Evolutionary conservation across 2,113 vertebrate species (phyloP).

Genomic region (Catharus bicknelli): DNA sequence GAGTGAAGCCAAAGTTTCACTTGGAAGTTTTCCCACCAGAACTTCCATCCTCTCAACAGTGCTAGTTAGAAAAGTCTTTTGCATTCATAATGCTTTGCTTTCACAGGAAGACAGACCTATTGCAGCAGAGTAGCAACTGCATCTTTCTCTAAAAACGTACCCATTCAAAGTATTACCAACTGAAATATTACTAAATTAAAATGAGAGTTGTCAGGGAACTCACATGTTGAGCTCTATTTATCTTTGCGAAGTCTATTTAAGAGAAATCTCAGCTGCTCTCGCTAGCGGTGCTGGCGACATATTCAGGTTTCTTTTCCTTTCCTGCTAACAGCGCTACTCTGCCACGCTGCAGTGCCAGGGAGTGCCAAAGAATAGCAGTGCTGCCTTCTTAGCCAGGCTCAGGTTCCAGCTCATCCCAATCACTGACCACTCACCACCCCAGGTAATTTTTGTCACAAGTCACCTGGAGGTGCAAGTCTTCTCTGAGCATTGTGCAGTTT

Average conservation of each 20-base stretch:
- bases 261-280: not conserved
- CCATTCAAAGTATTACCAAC: constrained; percentile 42
- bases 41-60: constrained; percentile 67
- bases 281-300: rapidly evolving
- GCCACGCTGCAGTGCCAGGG: not conserved
- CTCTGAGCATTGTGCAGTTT: not conserved
- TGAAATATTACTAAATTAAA: constrained; percentile 3
- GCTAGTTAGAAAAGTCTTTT: constrained; percentile 65
- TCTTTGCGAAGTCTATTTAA: not conserved
- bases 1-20: constrained; percentile 75
- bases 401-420: rapidly evolving
- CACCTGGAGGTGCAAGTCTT: not conserved
- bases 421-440: not conserved
- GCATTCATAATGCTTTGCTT: constrained; percentile 56
- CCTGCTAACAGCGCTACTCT: not conserved
- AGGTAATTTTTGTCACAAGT: not conserved
- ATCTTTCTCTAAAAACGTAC: constrained; percentile 18
- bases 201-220: not conserved
- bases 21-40: constrained; percentile 77
- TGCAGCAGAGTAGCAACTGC: constrained; percentile 24
- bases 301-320: not conserved
- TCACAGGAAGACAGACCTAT: constrained; percentile 61
- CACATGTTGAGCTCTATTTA: not conserved
- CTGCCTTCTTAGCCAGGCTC: not conserved
- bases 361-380: not conserved